phyloP scores from a whole-genome alignment of 2,888 invertebrate species.

The Lobophora halterata region DNA sequence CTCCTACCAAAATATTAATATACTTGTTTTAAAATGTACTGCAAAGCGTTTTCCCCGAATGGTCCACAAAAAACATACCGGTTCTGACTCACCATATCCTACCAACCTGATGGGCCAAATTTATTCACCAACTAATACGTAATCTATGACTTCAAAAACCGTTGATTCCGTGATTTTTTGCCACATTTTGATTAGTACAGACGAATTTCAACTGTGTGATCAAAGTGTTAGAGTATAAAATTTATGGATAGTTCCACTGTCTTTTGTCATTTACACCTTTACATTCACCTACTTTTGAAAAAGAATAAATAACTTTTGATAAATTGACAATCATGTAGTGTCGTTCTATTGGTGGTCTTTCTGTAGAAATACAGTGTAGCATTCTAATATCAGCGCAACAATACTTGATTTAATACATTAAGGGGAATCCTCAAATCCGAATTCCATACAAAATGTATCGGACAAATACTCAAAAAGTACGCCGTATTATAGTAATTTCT shows the following conservation, averaged over 20 bases:
- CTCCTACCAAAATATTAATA: no score
- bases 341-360: slow-evolving; percentile 17
- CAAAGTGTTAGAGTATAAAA: background rate
- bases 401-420: background rate
- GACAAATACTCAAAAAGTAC: no score
- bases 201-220: slow-evolving; percentile 12
- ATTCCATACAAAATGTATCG: no score
- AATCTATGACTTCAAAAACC: slow-evolving; percentile 14
- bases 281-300: no score
- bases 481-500: no score
- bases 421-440: no score
- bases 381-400: slow-evolving; percentile 2
- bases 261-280: slow-evolving; percentile 19
- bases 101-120: slow-evolving; percentile 9
- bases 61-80: slow-evolving; percentile 18
- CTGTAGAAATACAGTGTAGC: slow-evolving; percentile 8
- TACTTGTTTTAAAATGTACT: slow-evolving; percentile 14
- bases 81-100: slow-evolving; percentile 21
- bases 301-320: slow-evolving; percentile 28
- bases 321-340: slow-evolving; percentile 32
- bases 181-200: background rate
- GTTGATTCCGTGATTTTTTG: slow-evolving; percentile 19
- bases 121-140: background rate
- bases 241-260: slow-evolving; percentile 4
- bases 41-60: slow-evolving; percentile 17